Conservation (phyloP, 2,113 vertebrate genomes). For the Pampusana beccarii region DNA sequence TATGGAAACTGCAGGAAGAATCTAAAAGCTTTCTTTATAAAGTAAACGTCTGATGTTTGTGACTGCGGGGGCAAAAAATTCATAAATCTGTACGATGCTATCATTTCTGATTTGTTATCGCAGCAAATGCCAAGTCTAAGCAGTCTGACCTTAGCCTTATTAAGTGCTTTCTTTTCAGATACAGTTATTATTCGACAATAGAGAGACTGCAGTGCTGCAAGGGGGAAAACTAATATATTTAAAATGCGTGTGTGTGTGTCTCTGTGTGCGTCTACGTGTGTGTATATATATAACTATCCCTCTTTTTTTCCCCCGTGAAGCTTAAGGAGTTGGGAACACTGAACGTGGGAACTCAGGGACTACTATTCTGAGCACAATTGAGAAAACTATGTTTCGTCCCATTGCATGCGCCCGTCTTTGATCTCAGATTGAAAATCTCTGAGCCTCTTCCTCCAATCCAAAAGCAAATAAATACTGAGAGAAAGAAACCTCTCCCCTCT, state of each 20-base stretch:
- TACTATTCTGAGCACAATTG: constrained; percentile 58
- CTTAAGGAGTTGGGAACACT: constrained; percentile 24
- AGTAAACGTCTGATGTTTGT: constrained; percentile 85
- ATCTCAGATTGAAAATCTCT: constrained; percentile 69
- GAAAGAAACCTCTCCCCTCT: constrained; percentile 47
- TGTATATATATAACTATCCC: constrained; percentile 45
- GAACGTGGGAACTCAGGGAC: constrained; percentile 62
- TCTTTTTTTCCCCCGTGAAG: not conserved
- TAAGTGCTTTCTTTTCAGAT: constrained; percentile 74
- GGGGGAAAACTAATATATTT: constrained; percentile 69
- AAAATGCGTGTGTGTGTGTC: constrained; percentile 1
- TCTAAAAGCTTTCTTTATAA: constrained; percentile 85
- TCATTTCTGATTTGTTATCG: constrained; percentile 81
- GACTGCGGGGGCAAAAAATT: constrained; percentile 80
- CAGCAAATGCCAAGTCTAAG: constrained; percentile 76
- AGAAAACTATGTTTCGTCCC: constrained; percentile 65
- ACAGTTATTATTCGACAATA: constrained; percentile 74
- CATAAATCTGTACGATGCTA: constrained; percentile 82
- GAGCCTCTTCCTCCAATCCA: constrained; percentile 66
- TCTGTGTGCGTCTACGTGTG: not conserved
- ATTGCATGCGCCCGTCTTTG: constrained; percentile 65
- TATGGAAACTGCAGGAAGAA: constrained; percentile 87
- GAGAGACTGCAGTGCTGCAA: constrained; percentile 65
- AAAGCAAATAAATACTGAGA: constrained; percentile 66
- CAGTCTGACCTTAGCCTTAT: constrained; percentile 78